Evolutionary conservation across 2,888 invertebrate genomes (phyloP).

Genomic region (Chrysotoxum bicinctum): DNA sequence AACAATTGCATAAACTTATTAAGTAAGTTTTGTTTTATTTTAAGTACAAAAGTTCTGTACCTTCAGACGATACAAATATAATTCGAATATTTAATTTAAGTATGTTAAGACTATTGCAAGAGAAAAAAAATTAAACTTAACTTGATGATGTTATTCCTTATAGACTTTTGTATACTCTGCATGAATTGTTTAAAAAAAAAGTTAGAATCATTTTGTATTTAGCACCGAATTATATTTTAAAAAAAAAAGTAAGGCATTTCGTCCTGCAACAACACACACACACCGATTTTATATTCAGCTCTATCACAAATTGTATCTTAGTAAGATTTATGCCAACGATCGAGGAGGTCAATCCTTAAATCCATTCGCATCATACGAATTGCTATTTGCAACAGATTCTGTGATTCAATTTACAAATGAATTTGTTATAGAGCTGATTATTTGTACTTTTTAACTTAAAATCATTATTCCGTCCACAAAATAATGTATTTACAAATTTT

Average conservation of each 20-base stretch:
- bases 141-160: neutral
- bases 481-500: slow-evolving; percentile 49
- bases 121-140: neutral
- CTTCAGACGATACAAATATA: slow-evolving; percentile 42
- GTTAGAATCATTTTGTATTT: slow-evolving; percentile 11
- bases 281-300: slow-evolving; percentile 2
- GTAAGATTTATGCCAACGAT: no score
- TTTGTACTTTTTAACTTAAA: neutral
- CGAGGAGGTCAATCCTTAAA: neutral
- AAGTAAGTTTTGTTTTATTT: slow-evolving; percentile 19
- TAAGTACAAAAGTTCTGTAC: slow-evolving; percentile 61
- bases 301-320: neutral
- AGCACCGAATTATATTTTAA: slow-evolving; percentile 1
- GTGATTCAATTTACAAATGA: neutral
- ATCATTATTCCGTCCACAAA: slow-evolving; percentile 65
- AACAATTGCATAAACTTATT: slow-evolving; percentile 68
- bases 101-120: neutral
- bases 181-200: neutral
- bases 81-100: slow-evolving; percentile 60
- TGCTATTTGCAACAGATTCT: neutral
- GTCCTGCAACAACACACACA: slow-evolving; percentile 18
- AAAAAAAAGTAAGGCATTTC: neutral
- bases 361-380: neutral
- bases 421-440: neutral
- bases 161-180: neutral